These are phyloP conservation scores for Phalera bucephala DNA, from an alignment of 2,888 invertebrate genomes.

Conservation along the genomic window DNA sequence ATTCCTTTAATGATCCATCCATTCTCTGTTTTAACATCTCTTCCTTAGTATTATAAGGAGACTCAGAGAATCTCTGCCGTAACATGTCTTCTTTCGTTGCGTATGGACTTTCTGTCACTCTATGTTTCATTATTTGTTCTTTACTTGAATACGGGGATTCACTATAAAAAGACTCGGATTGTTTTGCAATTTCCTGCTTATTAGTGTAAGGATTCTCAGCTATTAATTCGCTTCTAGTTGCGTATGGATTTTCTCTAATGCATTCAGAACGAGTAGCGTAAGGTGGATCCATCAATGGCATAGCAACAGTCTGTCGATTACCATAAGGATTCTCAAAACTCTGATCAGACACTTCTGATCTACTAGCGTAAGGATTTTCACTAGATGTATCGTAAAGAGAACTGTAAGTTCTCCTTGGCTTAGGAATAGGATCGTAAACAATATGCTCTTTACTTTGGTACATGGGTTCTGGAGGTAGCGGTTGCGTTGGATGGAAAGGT, in stretches of 20 bases:
- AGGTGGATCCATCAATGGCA: conserved; percentile 67
- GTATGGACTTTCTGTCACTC: conserved; percentile 71
- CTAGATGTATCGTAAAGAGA: conserved; percentile 72
- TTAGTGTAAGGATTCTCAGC: conserved; percentile 43
- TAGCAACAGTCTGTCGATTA: conserved; percentile 63
- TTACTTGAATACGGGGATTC: conserved; percentile 76
- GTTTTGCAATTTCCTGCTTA: conserved; percentile 56
- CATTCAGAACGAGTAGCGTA: conserved; percentile 55
- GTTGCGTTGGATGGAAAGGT: conserved; percentile 77
- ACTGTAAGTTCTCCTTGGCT: conserved; percentile 76
- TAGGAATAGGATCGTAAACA: conserved; percentile 78
- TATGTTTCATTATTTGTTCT: conserved; percentile 69
- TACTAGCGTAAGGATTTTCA: conserved; percentile 69
- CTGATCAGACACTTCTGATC: conserved; percentile 70
- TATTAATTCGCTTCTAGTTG: conserved; percentile 32
- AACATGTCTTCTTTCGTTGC: conserved; percentile 79
- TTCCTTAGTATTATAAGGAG: conserved; percentile 76
- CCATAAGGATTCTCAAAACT: conserved; percentile 74
- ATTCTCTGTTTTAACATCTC: conserved; percentile 74
- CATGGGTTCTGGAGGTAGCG: conserved; percentile 77
- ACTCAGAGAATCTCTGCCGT: conserved; percentile 76
- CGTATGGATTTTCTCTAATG: conserved; percentile 32
- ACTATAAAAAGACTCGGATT: conserved; percentile 58
- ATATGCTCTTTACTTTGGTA: conserved; percentile 80
- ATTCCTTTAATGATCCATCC: conserved; percentile 63